Percentiles rank a stretch among this genome's conserved stretches.
These are phyloP conservation scores for Semicossyphus pulcher DNA, from an alignment of 2,113 vertebrate genomes.

Conservation along the genomic window DNA sequence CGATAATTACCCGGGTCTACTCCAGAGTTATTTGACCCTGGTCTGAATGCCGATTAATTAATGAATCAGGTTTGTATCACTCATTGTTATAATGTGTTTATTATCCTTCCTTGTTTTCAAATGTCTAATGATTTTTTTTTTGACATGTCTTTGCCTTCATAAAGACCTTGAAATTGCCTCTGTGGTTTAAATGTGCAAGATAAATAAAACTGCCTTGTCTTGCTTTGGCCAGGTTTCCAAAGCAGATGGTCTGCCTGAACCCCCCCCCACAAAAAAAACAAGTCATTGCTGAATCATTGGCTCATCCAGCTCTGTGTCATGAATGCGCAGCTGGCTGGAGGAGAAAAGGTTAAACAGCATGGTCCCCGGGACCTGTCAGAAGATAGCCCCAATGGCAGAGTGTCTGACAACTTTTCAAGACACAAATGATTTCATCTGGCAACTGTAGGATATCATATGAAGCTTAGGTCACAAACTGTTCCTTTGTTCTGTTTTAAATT, in stretches of 20 bases:
- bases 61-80: no score
- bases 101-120: background rate
- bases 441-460: background rate
- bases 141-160: background rate
- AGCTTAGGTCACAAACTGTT: background rate
- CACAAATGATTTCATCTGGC: background rate
- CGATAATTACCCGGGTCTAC: no score
- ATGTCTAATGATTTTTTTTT: background rate
- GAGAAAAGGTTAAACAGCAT: constrained; percentile 30
- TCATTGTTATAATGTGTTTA: no score
- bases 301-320: constrained; percentile 9
- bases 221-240: background rate
- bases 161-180: background rate
- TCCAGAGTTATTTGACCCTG: no score
- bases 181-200: background rate
- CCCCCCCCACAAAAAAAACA: no score
- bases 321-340: constrained; percentile 43
- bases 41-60: no score
- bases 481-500: background rate
- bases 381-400: background rate
- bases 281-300: constrained; percentile 15
- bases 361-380: background rate
- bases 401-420: constrained; percentile 34
- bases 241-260: constrained; percentile 19
- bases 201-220: background rate